These are phyloP conservation scores for Diabrotica undecimpunctata DNA, from an alignment of 1,140 invertebrate species.

Conservation along the genomic window DNA sequence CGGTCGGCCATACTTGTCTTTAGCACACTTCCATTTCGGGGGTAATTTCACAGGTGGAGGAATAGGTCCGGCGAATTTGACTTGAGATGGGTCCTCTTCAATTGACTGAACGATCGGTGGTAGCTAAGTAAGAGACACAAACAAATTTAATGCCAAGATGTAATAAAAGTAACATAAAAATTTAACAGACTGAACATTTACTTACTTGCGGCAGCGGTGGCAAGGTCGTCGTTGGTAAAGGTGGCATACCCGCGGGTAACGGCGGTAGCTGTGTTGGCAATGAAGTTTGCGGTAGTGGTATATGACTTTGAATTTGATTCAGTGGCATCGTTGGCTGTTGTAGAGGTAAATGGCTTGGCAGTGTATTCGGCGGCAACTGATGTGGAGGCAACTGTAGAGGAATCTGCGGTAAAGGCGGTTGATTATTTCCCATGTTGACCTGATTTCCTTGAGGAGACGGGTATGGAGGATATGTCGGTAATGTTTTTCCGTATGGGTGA, in stretches of 20 bases:
- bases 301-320: background rate
- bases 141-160: no score
- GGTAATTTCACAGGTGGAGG: conserved; percentile 67
- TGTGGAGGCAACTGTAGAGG: background rate
- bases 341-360: background rate
- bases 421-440: background rate
- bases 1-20: conserved; percentile 72
- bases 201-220: no score
- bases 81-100: conserved; percentile 17
- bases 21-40: conserved; percentile 80
- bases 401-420: conserved; percentile 2
- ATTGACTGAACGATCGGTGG: background rate
- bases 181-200: no score
- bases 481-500: background rate
- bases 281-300: background rate
- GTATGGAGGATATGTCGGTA: background rate
- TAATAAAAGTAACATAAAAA: no score
- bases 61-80: conserved; percentile 43
- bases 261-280: background rate
- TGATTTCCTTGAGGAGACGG: background rate
- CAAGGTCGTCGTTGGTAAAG: background rate
- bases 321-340: background rate
- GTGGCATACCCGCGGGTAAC: background rate
- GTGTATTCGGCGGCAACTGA: background rate
- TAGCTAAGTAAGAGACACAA: no score